Evolutionary conservation across 2,888 invertebrate species (phyloP), one percentile per base, ranked within the genome.

Genomic region (Athalia circularis): DNA sequence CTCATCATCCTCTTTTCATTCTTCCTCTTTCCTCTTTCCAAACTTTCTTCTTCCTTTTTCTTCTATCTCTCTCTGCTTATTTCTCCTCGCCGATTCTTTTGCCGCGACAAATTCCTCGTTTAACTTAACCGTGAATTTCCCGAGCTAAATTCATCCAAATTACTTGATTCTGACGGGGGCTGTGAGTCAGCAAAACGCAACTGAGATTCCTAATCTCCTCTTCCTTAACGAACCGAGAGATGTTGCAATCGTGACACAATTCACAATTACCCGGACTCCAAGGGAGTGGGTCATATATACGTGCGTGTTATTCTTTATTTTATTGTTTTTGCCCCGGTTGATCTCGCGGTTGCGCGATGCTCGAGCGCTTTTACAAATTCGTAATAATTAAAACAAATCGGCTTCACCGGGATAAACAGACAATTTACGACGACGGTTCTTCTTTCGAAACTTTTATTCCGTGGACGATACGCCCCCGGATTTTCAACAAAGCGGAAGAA

Each of bases 201-300:
- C 45, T 45, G 11, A 72, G 59, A 59, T 72, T 11, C 52, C 68
- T 68, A 72, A 47, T 72, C 57, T 45, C 7, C 59, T 72, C 72
- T 72, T 15, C 8, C 43, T 72, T 61, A 72, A 59, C 8, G 72
- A 72, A 59, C 8, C 47, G 72, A 45, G 50, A 11, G 43, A 54
- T 68, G 29, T 43, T 67, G 68, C 68, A 68, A 68, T 52, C 68
- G n/a, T 54, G 68, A 68, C 54, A 54, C n/a, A 52, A 68, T 68
- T 68, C 7, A 29, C 11, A 11, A 68, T 54, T 48, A 29, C 29
- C 29, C 54, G 7, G 4, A n/a, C 54, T 54, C n/a, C 54, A n/a
- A 54, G 11, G 54, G 15, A 48, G 67, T 50, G 5, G 8, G 50
- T 50, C 50, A 67, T 15, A 29, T 29, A 29, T 29, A 29, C 2